Conservation (phyloP, 2,888 invertebrate species). For the Ectropis crepuscularia region DNA sequence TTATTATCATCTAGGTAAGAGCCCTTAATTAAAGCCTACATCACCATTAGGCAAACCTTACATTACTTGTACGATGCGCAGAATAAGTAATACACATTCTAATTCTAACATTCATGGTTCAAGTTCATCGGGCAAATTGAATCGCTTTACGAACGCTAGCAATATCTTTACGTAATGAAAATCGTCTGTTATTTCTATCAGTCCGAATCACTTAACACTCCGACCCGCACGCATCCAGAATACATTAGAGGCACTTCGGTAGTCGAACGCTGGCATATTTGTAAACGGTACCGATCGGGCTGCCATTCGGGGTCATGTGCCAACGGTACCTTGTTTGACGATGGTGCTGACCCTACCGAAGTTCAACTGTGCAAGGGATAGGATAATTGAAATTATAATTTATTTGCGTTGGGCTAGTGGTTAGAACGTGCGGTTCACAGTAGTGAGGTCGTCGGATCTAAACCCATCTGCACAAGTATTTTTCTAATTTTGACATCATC, state of each 20-base stretch:
- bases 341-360: constrained; percentile 72
- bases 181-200: constrained; percentile 1
- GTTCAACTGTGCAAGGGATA: constrained; percentile 39
- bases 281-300: constrained; percentile 77
- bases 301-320: constrained; percentile 77
- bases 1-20: no score
- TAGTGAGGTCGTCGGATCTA: no score
- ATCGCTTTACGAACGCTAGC: not conserved
- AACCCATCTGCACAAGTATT: no score
- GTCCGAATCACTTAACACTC: constrained; percentile 5
- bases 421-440: not conserved
- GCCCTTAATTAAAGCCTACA: no score
- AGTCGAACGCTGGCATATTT: constrained; percentile 65
- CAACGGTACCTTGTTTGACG: constrained; percentile 81
- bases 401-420: not conserved
- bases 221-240: constrained; percentile 12
- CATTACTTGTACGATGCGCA: no score
- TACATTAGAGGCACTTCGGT: constrained; percentile 25
- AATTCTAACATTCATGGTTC: not conserved
- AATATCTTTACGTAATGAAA: not conserved
- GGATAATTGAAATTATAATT: not conserved
- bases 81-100: not conserved
- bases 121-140: no score
- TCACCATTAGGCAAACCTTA: no score
- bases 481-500: no score